A percentile compares a stretch with the other conserved stretches of the same genome.
Evolutionary conservation across 2,888 invertebrate genomes (phyloP).

Genomic region (Polia nebulosa): DNA sequence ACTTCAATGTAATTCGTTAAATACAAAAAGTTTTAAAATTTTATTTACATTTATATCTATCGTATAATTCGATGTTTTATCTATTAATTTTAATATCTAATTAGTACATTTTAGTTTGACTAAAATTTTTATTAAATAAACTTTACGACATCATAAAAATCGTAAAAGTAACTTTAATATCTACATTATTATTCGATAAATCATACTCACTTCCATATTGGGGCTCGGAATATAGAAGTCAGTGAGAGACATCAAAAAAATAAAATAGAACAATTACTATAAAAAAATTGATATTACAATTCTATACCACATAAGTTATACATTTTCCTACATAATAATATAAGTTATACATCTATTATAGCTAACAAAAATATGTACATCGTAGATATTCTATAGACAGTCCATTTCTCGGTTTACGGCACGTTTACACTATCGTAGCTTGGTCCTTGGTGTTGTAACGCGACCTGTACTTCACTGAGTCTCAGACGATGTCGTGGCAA

Average conservation of each 20-base stretch:
- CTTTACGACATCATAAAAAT: slow-evolving; percentile 26
- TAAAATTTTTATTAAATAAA: slow-evolving; percentile 45
- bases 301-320: slow-evolving; percentile 39
- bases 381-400: slow-evolving; percentile 32
- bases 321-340: slow-evolving; percentile 53
- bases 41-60: slow-evolving; percentile 61
- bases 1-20: slow-evolving; percentile 40
- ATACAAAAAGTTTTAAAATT: slow-evolving; percentile 42
- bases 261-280: slow-evolving; percentile 30
- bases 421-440: slow-evolving; percentile 81
- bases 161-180: slow-evolving; percentile 35
- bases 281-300: slow-evolving; percentile 52
- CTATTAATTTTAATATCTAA: slow-evolving; percentile 54
- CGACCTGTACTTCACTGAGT: slow-evolving; percentile 82
- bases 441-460: slow-evolving; percentile 75
- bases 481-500: slow-evolving; percentile 91
- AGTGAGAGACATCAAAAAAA: slow-evolving; percentile 62
- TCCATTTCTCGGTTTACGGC: slow-evolving; percentile 30
- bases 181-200: slow-evolving; percentile 58
- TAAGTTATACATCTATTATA: slow-evolving; percentile 49
- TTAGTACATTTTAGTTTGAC: slow-evolving; percentile 57
- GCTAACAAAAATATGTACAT: slow-evolving; percentile 60
- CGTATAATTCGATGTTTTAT: slow-evolving; percentile 70
- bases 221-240: slow-evolving; percentile 79
- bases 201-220: slow-evolving; percentile 71